phyloP scores from a whole-genome alignment of 2,797 vertebrate genomes.

The Halcyon chelicuti region DNA sequence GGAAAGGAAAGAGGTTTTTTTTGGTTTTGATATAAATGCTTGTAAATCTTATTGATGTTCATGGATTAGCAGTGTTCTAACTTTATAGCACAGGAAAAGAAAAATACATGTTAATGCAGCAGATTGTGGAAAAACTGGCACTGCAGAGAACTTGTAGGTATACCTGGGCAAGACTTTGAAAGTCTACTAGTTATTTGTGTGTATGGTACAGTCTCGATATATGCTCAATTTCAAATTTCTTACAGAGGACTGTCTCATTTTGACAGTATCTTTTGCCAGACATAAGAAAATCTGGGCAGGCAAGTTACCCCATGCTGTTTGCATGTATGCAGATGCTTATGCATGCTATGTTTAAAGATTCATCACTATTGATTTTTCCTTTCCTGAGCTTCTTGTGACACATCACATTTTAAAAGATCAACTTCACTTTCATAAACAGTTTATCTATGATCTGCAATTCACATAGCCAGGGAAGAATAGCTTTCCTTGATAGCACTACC shows the following conservation, averaged over 20 bases:
- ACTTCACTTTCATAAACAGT: neutral
- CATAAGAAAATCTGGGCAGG: neutral
- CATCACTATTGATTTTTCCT: neutral
- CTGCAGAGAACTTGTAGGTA: neutral
- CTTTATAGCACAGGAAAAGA: neutral
- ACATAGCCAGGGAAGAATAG: neutral
- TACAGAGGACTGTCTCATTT: neutral
- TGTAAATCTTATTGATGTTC: neutral
- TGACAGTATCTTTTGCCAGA: neutral
- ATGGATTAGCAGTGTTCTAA: neutral
- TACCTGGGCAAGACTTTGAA: neutral
- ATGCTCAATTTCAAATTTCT: neutral
- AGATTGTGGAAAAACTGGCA: neutral
- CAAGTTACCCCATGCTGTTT: neutral
- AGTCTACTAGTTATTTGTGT: neutral
- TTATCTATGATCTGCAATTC: neutral
- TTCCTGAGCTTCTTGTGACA: neutral
- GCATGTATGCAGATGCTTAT: neutral
- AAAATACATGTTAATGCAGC: neutral
- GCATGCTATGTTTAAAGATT: neutral
- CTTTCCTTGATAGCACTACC: neutral
- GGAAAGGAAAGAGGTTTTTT: neutral
- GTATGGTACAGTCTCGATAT: neutral
- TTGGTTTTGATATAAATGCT: neutral
- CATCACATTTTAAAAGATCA: neutral